Evolutionary conservation across 2,113 vertebrate genomes (phyloP), one percentile per base, ranked within the genome.

Genomic region (Nothoprocta perdicaria): DNA sequence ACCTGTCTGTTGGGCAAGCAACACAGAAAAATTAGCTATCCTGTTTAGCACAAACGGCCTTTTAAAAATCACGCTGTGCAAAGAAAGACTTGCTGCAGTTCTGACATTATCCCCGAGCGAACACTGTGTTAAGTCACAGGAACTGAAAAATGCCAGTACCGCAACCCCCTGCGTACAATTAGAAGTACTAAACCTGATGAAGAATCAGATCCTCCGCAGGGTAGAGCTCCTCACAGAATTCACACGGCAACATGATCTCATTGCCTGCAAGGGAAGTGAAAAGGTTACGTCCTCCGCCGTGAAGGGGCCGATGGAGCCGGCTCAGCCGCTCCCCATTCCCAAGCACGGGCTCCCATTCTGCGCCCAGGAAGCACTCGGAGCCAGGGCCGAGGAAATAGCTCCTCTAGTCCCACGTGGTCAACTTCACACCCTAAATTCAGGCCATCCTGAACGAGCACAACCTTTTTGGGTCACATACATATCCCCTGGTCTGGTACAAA

Each of bases 141-240:
- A 43, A n/a, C 48, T 67, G n/a, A 40, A 33, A 38, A 41, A 33
- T n/a, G 57, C 0, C 78, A 6, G 18, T 55, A 18, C 80, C 66
- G 40, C 55, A 68, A 61, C 24, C 3, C 12, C 61, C 50, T 2
- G 17, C 27, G 24, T 5, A 29, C 33, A 40, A 33, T 12, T 48
- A 48, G 27, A 60, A 23, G 10, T 63, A 60, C 85, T 96, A 91
- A 80, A 99, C 99, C 99, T 99, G 99, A 93, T 99, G 99, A 92
- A 99, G 97, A 95, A 99, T 99, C 22, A 99, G 98, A 80, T 99
- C 98, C 29, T 99, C 98, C 52, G 98, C 99, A 41, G 99, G 99
- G 97, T 98, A 99, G 63, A 99, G 98, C 95, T 99, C 98, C 94
- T 99, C 99, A 75, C 99, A 99, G 77, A 99, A 99, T 92, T 99